Conservation (phyloP, 1,140 invertebrate species). For the Drosophila arizonae region DNA sequence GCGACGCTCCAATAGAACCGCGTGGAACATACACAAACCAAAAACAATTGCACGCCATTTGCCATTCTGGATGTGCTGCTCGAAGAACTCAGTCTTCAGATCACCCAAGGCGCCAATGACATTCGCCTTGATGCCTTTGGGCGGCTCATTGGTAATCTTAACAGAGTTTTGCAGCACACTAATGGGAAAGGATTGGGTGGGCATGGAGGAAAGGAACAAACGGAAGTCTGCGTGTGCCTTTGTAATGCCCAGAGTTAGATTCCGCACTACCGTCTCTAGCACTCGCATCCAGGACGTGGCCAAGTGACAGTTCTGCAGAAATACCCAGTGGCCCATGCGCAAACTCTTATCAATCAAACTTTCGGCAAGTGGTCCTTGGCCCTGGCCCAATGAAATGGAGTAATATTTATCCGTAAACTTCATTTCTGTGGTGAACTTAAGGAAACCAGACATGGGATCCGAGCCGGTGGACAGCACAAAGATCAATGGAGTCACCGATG, state of each 20-base stretch:
- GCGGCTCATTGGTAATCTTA: conserved; percentile 96
- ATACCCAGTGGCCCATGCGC: conserved; percentile 91
- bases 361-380: conserved; percentile 93
- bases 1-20: conserved; percentile 93
- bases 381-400: conserved; percentile 95
- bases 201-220: conserved; percentile 95
- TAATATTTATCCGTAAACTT: conserved; percentile 89
- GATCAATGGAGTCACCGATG: conserved; percentile 89
- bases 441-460: conserved; percentile 92
- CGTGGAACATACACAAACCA: conserved; percentile 92
- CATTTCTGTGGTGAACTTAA: conserved; percentile 91
- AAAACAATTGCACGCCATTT: conserved; percentile 91
- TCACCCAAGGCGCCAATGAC: conserved; percentile 91
- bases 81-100: conserved; percentile 90
- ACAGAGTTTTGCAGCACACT: conserved; percentile 95
- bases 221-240: conserved; percentile 89
- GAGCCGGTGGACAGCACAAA: conserved; percentile 96
- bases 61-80: conserved; percentile 87
- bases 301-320: conserved; percentile 95
- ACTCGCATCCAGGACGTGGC: conserved; percentile 95
- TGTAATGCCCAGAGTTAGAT: conserved; percentile 86
- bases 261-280: conserved; percentile 88
- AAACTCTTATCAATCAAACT: conserved; percentile 89
- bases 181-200: conserved; percentile 92
- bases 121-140: conserved; percentile 92